Evolutionary conservation across 2,113 vertebrate genomes (phyloP).

Genomic region (Scomber japonicus): DNA sequence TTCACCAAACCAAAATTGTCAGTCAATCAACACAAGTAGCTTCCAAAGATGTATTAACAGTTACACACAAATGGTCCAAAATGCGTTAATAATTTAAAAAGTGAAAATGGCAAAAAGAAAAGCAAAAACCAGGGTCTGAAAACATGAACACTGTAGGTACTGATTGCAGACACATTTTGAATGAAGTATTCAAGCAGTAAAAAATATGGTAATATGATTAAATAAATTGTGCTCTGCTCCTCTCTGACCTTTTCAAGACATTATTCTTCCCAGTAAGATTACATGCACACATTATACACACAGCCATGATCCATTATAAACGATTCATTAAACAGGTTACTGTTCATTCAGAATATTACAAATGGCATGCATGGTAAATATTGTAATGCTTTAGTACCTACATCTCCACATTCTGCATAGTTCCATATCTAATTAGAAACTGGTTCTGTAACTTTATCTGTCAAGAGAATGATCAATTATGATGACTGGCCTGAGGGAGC

Average conservation of each 20-base stretch:
- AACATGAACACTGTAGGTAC: too few relatives aligned
- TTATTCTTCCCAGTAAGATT: conserved; percentile 2
- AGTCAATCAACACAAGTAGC: too few relatives aligned
- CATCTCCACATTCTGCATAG: conserved; percentile 25
- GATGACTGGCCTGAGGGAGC: conserved; percentile 30
- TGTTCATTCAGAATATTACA: conserved; percentile 7
- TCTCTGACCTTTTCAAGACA: neutral
- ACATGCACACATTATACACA: neutral
- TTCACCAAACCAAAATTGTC: too few relatives aligned
- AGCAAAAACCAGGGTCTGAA: neutral
- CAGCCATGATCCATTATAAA: neutral
- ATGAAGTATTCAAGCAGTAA: neutral
- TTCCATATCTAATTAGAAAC: conserved; percentile 37
- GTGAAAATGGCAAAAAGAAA: neutral
- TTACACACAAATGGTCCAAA: too few relatives aligned
- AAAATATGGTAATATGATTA: neutral
- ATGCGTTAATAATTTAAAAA: neutral
- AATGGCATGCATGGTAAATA: conserved; percentile 1
- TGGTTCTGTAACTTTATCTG: conserved; percentile 28
- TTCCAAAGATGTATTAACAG: too few relatives aligned
- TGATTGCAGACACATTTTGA: too few relatives aligned
- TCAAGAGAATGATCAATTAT: conserved; percentile 38
- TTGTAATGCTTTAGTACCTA: neutral
- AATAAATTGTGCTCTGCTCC: too few relatives aligned
- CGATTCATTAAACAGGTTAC: conserved; percentile 11